Evolutionary conservation across 2,113 vertebrate genomes (phyloP).

Genomic region (Aegithalos caudatus): DNA sequence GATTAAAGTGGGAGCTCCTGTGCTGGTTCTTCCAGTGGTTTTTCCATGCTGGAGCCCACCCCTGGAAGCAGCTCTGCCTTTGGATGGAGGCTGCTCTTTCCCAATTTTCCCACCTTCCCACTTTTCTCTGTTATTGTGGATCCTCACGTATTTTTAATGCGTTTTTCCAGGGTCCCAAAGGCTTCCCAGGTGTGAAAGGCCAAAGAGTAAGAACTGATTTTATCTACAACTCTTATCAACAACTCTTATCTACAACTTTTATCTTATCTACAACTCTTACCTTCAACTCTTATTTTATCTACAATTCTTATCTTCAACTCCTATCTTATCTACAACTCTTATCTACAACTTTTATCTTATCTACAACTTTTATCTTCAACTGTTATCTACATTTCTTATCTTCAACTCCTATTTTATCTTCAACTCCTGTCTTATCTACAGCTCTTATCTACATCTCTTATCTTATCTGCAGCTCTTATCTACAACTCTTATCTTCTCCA

Average conservation of each 20-base stretch:
- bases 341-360: neutral
- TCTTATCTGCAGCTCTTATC: too few relatives aligned
- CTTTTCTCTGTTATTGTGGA: neutral
- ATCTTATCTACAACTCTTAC: too few relatives aligned
- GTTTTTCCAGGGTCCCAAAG: constrained; percentile 76
- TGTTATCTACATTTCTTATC: too few relatives aligned
- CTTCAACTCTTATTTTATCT: too few relatives aligned
- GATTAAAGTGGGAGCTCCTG: neutral
- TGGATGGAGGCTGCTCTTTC: neutral
- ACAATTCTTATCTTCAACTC: too few relatives aligned
- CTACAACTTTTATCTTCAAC: too few relatives aligned
- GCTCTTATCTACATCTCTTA: too few relatives aligned
- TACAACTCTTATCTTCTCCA: neutral
- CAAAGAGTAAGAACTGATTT: constrained; percentile 72
- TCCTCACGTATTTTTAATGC: neutral
- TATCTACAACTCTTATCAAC: neutral
- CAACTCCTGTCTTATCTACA: neutral
- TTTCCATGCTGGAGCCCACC: neutral
- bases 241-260: neutral
- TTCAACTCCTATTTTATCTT: too few relatives aligned
- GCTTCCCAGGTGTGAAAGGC: constrained; percentile 77
- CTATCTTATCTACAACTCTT: neutral
- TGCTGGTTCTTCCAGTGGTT: neutral
- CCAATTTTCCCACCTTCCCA: neutral
- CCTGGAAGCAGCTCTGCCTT: neutral